Base-by-base conservation (phyloP, 2,888 invertebrate genomes). In the Girardia tigrina region DNA sequence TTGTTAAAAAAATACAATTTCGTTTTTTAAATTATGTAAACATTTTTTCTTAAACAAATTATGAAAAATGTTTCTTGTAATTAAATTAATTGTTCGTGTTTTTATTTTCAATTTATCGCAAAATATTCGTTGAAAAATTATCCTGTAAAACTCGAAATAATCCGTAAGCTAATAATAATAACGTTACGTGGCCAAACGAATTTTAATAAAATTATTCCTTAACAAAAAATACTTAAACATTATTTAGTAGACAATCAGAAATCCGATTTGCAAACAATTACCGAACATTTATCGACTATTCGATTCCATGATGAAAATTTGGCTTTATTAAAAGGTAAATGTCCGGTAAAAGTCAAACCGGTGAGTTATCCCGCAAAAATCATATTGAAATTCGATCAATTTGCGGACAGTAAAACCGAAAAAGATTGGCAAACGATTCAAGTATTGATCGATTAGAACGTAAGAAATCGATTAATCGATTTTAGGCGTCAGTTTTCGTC, bases 291-390 rank as follows among this genome's bases (percentile, higher is more conserved):
- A 16, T 56, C 56, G n/a, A 56, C 56, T 4, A 23, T 56, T 12
- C n/a, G 56, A 56, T 56, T 56, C n/a, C 56, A 56, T n/a, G 56
- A 56, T 56, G 56, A 56, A n/a, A 56, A 56, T 56, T 16, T 56
- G 23, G 56, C 56, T 20, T n/a, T 56, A 4, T 20, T 56, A 23
- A 56, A 56, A 56, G 56, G 56, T 16, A 56, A 56, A n/a, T 56
- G n/a, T 20, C 56, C 56, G n/a, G 4, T 56, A 6, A 56, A 56
- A n/a, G 20, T 23, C 4, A 56, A 56, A 20, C 23, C 4, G 6
- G 20, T 23, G 23, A 56, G 23, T 56, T 56, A 56, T 16, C 56
- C 56, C 2, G 23, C n/a, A 20, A 56, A 56, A 56, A 23, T 56
- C 2, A 16, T 56, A 16, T 56, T 56, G n/a, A 56, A 56, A 56